Base-by-base conservation (phyloP, 2,888 invertebrate species). In the Sialis lutaria region DNA sequence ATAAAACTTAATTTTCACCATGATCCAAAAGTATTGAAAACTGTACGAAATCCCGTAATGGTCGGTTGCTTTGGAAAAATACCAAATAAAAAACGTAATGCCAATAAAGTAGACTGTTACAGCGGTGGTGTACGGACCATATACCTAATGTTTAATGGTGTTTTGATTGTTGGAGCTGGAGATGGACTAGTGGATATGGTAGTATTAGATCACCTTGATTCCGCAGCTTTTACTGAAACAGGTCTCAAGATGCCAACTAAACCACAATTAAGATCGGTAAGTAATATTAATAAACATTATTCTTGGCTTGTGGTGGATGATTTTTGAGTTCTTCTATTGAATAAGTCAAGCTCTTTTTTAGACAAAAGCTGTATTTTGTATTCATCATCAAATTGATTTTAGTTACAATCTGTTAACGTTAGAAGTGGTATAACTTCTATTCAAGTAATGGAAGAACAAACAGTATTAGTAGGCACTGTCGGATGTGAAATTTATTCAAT, bases 401-500 rank as follows among this genome's bases (percentile, higher is more conserved):
- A 77, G 74, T 53, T 78, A 4, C 71, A 69, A 50, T 63, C 67
- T 8, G 69, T 73, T 0, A 73, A 74, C 49, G 70, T 86, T 0
- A 68, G 73, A 30, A 78, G 79, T 40, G 67, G 75, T 37, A 77
- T 92, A 6, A 86, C 90, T 0, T 87, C 91, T 0, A 67, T 91
- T 52, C 73, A 79, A 50, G 57, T 77, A 45, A 68, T 77, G 61
- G 68, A 70, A 53, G 59, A 74, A 53, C 68, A 75, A 0, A 65
- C 74, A 45, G 71, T 91, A 47, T 70, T 85, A 33, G 82, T 81
- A 1, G 90, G 86, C 1, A 92, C 91, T 0, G 67, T 71, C 4
- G 68, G 71, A 53, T 83, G 85, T 55, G 89, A 92, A 69, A 84
- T 93, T 50, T 91, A 84, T 66, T 72, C 75, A 43, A 74, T 92